Evolutionary conservation across 23 tunicate genomes (phyloP), one percentile per base, ranked within the genome.

Genomic region (Diplosoma virens): DNA sequence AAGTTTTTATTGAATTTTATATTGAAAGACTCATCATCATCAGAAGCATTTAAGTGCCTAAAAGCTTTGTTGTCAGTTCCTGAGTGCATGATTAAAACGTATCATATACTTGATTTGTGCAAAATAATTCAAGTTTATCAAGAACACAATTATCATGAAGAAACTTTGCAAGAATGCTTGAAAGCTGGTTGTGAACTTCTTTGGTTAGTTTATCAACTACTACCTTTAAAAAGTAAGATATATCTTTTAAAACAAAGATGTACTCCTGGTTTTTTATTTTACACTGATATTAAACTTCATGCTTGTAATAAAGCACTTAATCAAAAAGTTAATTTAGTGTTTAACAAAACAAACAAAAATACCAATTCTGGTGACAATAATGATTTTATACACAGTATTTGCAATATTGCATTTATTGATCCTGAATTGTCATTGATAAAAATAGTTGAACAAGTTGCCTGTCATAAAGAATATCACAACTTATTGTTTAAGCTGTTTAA

Each of bases 391-490:
- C 31, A 68, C 22, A 56, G 33, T 28, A 18, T 80, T 50, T 67
- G 67, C 33, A 35, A 80, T 63, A 54, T 68, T 50, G 67, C 68
- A 4, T 65, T 80, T 33, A 5, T 80, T 30, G 53, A 27, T 37
- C 84, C 84, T 17, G 4, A 23, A 37, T 35, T 55, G 23, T 55
- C 77, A 20, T 9, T 80, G 70, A 25, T 50, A n/a, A 80, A 80
- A 80, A 33, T 68, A 50, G 48, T 67, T 2, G 84, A 68, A 24
- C 84, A 67, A 20, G 54, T 68, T 23, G 54, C 32, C 2, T 31
- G 32, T 34, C 84, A 80, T 25, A 33, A 54, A 54, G 77, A 80
- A 53, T 58, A 80, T 32, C 76, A 80, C 33, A 25, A 25, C n/a
- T 20, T 80, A 32, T 53, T 80, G 32, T 24, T 33, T 0, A 25